Evolutionary conservation across 2,797 vertebrate genomes (phyloP), one percentile per base, ranked within the genome.

Genomic region (Euthynnus affinis): DNA sequence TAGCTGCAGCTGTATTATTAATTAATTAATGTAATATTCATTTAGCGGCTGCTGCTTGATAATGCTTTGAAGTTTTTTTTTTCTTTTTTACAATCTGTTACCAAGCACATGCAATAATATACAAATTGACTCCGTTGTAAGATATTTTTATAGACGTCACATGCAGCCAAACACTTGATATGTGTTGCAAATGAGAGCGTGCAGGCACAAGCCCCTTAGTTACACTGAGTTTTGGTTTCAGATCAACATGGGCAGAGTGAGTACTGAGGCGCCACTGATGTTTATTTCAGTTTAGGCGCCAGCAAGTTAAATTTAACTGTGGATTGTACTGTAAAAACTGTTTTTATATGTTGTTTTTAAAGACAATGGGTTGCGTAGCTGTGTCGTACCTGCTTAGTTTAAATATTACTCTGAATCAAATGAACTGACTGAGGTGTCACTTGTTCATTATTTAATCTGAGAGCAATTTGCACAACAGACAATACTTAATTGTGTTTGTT

Each of bases 381-480:
- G 51, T 44, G 40, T 53, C 61, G 9, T 73, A 37, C 25, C 20
- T 62, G 22, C 9, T 29, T 51, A 10, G 17, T 64, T 6, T 55
- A 46, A 12, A 42, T 20, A 25, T 78, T 27, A 4, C 3, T 64
- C 5, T 73, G 18, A 71, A 25, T 84, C 42, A 44, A 34, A 49
- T 69, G 5, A 58, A 74, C 34, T 32, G 13, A 53, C 27, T 37
- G 32, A 42, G 9, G 6, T 15, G 2, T 67, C 2, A 3, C 49
- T 79, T 69, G 7, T 42, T 34, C 1, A 15, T 20, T n/a, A n/a
- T 44, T 76, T 22, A 65, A 67, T 65, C 18, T 10, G 6, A 66
- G 22, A 49, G 13, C 59, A 3, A 27, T 71, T 89, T 83, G 82
- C 81, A 89, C 76, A 86, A 56, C 56, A 57, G 37, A 23, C 17